Evolutionary conservation across 1,140 invertebrate species (phyloP), one percentile per base, ranked within the genome.

Genomic region (Drosophila kanapiae): DNA sequence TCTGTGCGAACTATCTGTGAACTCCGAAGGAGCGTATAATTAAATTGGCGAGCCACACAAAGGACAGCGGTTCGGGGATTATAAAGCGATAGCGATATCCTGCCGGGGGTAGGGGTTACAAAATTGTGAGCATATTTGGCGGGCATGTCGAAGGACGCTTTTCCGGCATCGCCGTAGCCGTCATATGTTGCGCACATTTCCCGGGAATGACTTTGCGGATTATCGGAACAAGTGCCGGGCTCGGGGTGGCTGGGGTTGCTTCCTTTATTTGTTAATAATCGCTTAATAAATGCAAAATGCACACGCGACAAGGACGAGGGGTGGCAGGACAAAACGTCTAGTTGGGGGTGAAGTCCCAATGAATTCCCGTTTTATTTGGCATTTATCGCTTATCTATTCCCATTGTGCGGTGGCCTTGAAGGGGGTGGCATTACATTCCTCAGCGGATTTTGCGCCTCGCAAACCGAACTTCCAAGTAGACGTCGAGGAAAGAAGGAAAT

Each of bases 231-330:
- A 82, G 80, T 82, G 80, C 63, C 54, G 48, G 11, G 4, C 11
- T 31, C 13, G 68, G 78, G 77, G 75, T 75, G 78, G 65, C 56
- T 74, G 33, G 35, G 27, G 48, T 31, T 37, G 38, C 60, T 64
- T 64, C 70, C 38, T 83, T 87, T 87, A 87, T 87, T 79, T 81
- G 88, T 91, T 91, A 91, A 91, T 92, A 92, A 92, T 92, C 91
- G 91, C 91, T 92, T 92, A 92, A 92, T 92, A 92, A 92, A 92
- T 91, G 86, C 83, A 90, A 90, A 90, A 79, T 90, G 82, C 85
- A 91, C 82, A 88, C 75, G 76, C 78, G 67, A 68, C 31, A 13
- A 42, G 57, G 38, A 48, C 27, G 16, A 42, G n/a, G 6, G 43
- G 37, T 11, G 13, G 37, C 5, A 13, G 10, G 23, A 23, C 23